Conservation (phyloP, 2,113 vertebrate species). For the Bubo bubo region DNA sequence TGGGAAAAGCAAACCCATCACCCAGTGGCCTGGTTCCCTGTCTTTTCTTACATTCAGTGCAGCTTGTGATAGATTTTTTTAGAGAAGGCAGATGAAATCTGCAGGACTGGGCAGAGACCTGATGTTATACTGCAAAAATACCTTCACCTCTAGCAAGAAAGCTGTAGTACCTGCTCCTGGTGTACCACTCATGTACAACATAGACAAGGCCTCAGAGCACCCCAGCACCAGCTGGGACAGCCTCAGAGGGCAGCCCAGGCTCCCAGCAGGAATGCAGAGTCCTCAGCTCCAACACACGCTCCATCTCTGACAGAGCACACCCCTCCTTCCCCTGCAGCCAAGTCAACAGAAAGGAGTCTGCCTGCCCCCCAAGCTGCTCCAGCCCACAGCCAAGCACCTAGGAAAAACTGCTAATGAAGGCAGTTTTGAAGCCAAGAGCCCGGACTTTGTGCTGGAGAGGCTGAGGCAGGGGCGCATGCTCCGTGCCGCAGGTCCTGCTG, state of each 20-base stretch:
- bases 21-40: neutral
- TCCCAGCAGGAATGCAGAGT: neutral
- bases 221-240: neutral
- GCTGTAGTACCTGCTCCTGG: neutral
- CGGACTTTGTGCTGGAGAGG: neutral
- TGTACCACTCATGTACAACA: fast-evolving
- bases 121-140: neutral
- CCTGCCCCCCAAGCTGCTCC: neutral
- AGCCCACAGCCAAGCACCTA: neutral
- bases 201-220: neutral
- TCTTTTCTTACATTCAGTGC: neutral
- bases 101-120: neutral
- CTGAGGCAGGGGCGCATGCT: neutral
- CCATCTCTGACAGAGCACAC: neutral
- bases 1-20: neutral
- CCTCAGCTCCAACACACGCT: neutral
- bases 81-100: neutral
- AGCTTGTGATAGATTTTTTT: neutral
- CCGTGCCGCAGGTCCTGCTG: neutral
- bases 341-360: neutral
- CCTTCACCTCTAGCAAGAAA: neutral
- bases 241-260: neutral
- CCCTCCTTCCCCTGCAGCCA: neutral
- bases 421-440: neutral
- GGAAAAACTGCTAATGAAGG: slow-evolving; percentile 14